Evolutionary conservation across 2,113 vertebrate species (phyloP).

Genomic region (Oxygymnocypris stewartii): DNA sequence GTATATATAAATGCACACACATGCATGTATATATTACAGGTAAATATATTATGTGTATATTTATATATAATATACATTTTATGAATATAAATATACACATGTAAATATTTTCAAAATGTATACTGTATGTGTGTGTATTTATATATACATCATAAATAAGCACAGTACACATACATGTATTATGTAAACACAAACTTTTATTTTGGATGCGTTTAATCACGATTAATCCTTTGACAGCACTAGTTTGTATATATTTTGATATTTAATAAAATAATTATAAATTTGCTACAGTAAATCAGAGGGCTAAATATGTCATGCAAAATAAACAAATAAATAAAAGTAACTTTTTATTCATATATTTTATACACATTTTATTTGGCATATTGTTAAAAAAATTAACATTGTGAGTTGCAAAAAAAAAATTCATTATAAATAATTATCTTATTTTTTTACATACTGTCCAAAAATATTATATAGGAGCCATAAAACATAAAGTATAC

Average conservation of each 20-base stretch:
- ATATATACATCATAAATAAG: too few species aligned
- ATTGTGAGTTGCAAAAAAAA: slow-evolving; percentile 21
- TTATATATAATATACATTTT: too few species aligned
- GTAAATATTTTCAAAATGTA: too few species aligned
- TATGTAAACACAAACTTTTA: too few species aligned
- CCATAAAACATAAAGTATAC: slow-evolving; percentile 22
- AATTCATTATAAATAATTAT: neutral
- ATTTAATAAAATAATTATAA: neutral
- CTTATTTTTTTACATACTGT: neutral
- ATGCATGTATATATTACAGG: too few species aligned
- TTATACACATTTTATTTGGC: neutral
- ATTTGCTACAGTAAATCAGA: neutral
- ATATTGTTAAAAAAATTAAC: neutral
- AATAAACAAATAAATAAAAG: neutral
- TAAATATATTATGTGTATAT: too few species aligned
- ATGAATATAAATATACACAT: too few species aligned
- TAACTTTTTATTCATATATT: neutral
- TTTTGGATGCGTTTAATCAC: too few species aligned
- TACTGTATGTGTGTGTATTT: too few species aligned
- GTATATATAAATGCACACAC: too few species aligned
- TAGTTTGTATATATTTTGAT: neutral
- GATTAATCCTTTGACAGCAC: too few species aligned
- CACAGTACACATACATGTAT: too few species aligned
- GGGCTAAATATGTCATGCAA: neutral
- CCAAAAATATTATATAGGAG: neutral